phyloP scores from a whole-genome alignment of 1,140 invertebrate genomes.

The Panulirus ornatus region DNA sequence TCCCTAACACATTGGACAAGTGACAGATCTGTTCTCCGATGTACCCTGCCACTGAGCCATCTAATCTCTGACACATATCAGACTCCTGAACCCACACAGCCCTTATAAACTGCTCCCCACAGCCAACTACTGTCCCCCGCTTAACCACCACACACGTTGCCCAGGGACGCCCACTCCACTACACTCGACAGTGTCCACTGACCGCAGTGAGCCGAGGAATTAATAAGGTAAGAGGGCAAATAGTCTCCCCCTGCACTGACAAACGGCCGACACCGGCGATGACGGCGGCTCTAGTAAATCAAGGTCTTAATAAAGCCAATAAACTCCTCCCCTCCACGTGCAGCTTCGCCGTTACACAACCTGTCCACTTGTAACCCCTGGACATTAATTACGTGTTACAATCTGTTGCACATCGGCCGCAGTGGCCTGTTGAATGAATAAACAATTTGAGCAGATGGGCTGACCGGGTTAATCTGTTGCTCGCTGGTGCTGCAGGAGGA shows the following conservation, averaged over 20 bases:
- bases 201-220: background rate
- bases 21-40: no score
- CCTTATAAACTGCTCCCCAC: no score
- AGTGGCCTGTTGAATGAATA: slow-evolving; percentile 54
- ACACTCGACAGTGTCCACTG: background rate
- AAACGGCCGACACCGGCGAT: background rate
- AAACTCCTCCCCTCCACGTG: slow-evolving; percentile 16
- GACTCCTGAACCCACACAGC: no score
- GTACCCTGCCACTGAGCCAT: no score
- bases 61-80: no score
- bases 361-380: slow-evolving; percentile 31
- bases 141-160: background rate
- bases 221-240: background rate
- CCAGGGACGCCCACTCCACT: background rate
- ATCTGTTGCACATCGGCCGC: slow-evolving; percentile 53
- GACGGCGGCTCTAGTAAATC: slow-evolving; percentile 10
- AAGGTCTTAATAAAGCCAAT: slow-evolving; percentile 51
- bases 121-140: no score
- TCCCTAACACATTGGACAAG: no score
- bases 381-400: slow-evolving; percentile 59
- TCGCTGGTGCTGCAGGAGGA: background rate
- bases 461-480: slow-evolving; percentile 54
- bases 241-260: background rate
- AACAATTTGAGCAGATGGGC: slow-evolving; percentile 53
- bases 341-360: slow-evolving; percentile 33